Conservation (phyloP, 2,888 invertebrate species). For the Apamea crenata region DNA sequence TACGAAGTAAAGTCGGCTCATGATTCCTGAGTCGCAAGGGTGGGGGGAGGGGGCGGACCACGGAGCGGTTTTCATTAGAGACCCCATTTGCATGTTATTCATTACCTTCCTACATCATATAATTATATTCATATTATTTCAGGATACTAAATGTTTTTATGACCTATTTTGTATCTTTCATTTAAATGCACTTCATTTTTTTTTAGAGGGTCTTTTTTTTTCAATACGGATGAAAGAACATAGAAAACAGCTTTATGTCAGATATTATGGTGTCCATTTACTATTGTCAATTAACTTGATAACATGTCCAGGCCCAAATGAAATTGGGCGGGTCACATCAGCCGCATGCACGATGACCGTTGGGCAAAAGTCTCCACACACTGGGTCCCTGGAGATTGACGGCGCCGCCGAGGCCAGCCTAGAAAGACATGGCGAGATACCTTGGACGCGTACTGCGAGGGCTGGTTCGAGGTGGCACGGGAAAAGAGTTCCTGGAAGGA, state of each 20-base stretch:
- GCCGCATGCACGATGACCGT: neutral
- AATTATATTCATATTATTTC: slow-evolving; percentile 73
- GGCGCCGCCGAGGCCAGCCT: too few species aligned
- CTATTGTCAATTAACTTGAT: neutral
- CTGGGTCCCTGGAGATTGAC: neutral
- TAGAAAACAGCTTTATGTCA: too few species aligned
- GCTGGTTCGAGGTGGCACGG: too few species aligned
- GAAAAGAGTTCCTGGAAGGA: too few species aligned
- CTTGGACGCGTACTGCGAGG: too few species aligned
- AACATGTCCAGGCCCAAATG: neutral
- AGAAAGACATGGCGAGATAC: too few species aligned
- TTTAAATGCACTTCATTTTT: slow-evolving; percentile 5
- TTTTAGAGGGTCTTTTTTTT: neutral
- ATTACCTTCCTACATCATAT: slow-evolving; percentile 75
- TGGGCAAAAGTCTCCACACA: neutral
- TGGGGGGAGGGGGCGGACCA: slow-evolving; percentile 45
- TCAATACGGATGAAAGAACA: neutral
- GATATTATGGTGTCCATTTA: neutral
- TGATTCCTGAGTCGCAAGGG: slow-evolving; percentile 51
- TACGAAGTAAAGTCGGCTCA: slow-evolving; percentile 60
- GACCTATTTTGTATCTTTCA: slow-evolving; percentile 38
- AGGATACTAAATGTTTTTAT: slow-evolving; percentile 69
- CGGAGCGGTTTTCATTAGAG: slow-evolving; percentile 81
- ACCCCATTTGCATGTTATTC: slow-evolving; percentile 85
- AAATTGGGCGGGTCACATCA: neutral